These are phyloP conservation scores for Ceratosolen fusciceps DNA, from an alignment of 1,140 invertebrate genomes.

Conservation along the genomic window DNA sequence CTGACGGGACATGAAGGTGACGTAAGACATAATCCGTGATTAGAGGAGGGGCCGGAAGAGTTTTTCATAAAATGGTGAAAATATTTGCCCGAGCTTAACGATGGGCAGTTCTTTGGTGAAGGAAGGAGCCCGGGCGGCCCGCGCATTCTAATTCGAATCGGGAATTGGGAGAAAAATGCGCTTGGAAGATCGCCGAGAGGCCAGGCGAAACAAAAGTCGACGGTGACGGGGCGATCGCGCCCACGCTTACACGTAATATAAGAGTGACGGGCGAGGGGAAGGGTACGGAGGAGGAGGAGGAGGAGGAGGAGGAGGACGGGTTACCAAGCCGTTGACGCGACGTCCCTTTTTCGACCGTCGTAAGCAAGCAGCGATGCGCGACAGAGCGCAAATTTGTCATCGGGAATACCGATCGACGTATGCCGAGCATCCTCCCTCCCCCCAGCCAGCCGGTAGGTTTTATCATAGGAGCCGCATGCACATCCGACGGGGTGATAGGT, in stretches of 20 bases:
- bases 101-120: background rate
- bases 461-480: background rate
- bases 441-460: background rate
- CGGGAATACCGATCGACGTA: conserved; percentile 32
- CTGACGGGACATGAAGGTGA: background rate
- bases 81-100: background rate
- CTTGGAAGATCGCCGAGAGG: background rate
- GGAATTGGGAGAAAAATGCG: background rate
- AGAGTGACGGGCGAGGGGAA: background rate
- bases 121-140: background rate
- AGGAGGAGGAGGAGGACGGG: conserved; percentile 17
- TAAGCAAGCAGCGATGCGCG: conserved; percentile 22
- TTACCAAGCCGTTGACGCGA: conserved; percentile 20
- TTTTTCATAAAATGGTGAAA: background rate
- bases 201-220: conserved; percentile 2
- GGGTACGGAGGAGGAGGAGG: conserved; percentile 34
- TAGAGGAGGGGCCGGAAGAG: background rate
- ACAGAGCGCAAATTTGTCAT: conserved; percentile 32
- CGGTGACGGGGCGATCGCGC: background rate
- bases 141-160: conserved; percentile 18
- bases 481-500: conserved; percentile 23
- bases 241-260: conserved; percentile 6
- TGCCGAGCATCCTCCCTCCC: conserved; percentile 11
- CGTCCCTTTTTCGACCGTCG: background rate
- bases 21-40: background rate